Percentiles rank a stretch among this genome's conserved stretches.
phyloP scores from a whole-genome alignment of 2,888 invertebrate genomes.

The Lomographa bimaculata region DNA sequence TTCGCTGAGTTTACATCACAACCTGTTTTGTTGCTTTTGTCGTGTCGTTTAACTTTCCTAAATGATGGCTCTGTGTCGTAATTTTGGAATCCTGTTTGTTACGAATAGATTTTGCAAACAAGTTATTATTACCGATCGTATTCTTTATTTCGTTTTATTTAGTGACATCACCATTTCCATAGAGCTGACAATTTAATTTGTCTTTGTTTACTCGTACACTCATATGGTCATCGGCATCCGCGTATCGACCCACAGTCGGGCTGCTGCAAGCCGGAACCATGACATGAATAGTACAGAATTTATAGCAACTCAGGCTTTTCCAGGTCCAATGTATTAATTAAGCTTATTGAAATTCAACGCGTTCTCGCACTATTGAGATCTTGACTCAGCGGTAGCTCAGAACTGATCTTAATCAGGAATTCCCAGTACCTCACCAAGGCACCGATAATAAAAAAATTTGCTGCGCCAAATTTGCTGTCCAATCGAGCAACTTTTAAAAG shows the following conservation, averaged over 20 bases:
- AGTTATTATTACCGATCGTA: too few relatives aligned
- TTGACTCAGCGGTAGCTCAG: too few relatives aligned
- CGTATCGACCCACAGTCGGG: constrained; percentile 20
- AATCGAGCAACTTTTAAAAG: too few relatives aligned
- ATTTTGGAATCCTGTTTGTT: constrained; percentile 26
- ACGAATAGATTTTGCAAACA: too few relatives aligned
- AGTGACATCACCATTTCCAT: too few relatives aligned
- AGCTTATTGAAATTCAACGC: constrained; percentile 38
- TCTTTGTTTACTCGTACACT: constrained; percentile 2
- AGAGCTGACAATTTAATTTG: too few relatives aligned
- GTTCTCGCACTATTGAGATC: constrained; percentile 30
- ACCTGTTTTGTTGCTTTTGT: constrained; percentile 18
- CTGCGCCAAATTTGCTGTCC: too few relatives aligned
- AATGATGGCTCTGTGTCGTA: constrained; percentile 20
- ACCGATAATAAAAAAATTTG: too few relatives aligned
- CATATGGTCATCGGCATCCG: constrained; percentile 15
- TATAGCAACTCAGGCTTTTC: constrained; percentile 35
- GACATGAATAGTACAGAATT: constrained; percentile 42
- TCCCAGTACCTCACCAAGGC: too few relatives aligned
- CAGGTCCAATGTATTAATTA: constrained; percentile 23
- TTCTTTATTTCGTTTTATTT: too few relatives aligned
- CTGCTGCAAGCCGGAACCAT: constrained; percentile 41
- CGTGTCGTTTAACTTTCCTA: constrained; percentile 25
- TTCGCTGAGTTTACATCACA: constrained; percentile 23
- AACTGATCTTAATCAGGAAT: too few relatives aligned